Conservation (phyloP, 2,113 vertebrate genomes). For the Paratilapia polleni region DNA sequence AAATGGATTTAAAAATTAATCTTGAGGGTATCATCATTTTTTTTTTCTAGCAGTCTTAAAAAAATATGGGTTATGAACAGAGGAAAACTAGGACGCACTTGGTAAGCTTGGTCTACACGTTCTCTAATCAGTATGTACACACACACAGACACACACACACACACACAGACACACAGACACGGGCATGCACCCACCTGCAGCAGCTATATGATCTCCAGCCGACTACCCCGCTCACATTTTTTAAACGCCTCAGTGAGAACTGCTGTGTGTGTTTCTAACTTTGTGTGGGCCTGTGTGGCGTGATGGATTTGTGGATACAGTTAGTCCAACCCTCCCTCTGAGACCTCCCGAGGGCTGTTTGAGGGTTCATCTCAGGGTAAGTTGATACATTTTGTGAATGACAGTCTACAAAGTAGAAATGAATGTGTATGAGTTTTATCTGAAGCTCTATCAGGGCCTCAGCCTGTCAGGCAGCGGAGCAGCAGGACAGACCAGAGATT, state of each 20-base stretch:
- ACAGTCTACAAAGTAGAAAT: background rate
- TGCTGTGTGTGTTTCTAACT: background rate
- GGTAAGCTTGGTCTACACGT: background rate
- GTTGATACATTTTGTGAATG: background rate
- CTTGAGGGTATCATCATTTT: too few species aligned
- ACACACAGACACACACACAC: too few species aligned
- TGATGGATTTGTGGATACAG: background rate
- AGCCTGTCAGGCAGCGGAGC: background rate
- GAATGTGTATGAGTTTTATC: background rate
- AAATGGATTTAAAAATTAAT: too few species aligned
- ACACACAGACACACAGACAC: background rate
- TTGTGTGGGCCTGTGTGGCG: background rate
- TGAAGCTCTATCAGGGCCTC: background rate
- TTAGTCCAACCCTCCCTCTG: background rate
- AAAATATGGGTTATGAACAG: background rate
- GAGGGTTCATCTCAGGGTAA: background rate
- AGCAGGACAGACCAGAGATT: background rate
- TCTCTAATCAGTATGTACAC: background rate
- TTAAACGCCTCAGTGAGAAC: background rate
- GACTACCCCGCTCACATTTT: constrained; percentile 27
- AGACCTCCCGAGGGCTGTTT: background rate
- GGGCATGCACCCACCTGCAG: constrained; percentile 24
- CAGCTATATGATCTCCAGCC: constrained; percentile 14
- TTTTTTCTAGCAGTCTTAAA: background rate
- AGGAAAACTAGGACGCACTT: background rate